phyloP scores from a whole-genome alignment of 2,888 invertebrate genomes.

The Fragum whitleyi region DNA sequence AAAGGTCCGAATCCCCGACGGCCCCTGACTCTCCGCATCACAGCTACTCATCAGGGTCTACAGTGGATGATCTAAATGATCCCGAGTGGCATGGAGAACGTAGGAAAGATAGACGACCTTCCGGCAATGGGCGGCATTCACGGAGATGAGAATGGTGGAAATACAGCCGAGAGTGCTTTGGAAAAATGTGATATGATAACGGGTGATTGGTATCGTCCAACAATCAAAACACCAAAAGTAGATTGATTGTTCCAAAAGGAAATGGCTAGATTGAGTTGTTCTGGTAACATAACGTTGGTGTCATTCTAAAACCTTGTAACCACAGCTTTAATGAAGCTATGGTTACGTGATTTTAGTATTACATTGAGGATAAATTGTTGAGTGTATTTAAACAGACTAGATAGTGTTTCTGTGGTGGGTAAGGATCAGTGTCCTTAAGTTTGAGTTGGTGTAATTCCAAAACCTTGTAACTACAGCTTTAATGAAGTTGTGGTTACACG shows the following conservation, averaged over 20 bases:
- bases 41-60: constrained; percentile 74
- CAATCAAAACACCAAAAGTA: neutral
- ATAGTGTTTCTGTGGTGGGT: too few relatives aligned
- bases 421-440: too few relatives aligned
- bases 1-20: constrained; percentile 45
- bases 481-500: too few relatives aligned
- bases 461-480: too few relatives aligned
- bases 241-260: neutral
- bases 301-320: too few relatives aligned
- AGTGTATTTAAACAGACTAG: too few relatives aligned
- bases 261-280: neutral
- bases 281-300: neutral
- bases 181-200: constrained; percentile 9
- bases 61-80: constrained; percentile 78
- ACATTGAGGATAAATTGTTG: too few relatives aligned
- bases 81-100: constrained; percentile 79
- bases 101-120: constrained; percentile 42
- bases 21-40: constrained; percentile 73
- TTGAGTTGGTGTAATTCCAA: too few relatives aligned
- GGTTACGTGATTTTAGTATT: too few relatives aligned
- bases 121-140: constrained; percentile 41
- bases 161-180: neutral
- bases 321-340: too few relatives aligned
- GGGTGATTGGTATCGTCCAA: neutral
- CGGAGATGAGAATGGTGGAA: constrained; percentile 45